phyloP scores from a whole-genome alignment of 2,113 vertebrate genomes.

The Labeo rohita region DNA sequence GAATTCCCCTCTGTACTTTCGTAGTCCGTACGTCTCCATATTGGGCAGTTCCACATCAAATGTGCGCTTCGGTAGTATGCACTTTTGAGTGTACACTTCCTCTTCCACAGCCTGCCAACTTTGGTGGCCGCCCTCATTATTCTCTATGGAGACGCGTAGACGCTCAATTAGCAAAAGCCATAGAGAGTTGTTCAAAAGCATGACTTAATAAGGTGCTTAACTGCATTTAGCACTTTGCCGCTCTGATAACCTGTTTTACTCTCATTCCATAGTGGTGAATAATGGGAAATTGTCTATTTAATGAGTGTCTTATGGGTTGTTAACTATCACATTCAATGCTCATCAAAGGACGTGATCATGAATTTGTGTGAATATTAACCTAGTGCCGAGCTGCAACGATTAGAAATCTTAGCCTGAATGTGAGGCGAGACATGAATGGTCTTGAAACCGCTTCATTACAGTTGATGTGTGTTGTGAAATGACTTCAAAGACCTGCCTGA shows the following conservation, averaged over 20 bases:
- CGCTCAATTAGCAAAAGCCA: constrained; percentile 21
- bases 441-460: neutral
- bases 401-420: constrained; percentile 1
- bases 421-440: neutral
- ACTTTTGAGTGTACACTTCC: constrained; percentile 52
- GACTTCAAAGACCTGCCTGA: neutral
- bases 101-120: constrained; percentile 41
- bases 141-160: constrained; percentile 33
- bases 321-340: constrained; percentile 22
- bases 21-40: neutral
- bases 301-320: constrained; percentile 34
- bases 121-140: constrained; percentile 59
- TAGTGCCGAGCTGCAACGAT: neutral
- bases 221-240: constrained; percentile 14
- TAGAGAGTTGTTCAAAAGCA: constrained; percentile 46
- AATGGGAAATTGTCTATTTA: constrained; percentile 38
- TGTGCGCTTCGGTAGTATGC: constrained; percentile 53
- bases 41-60: neutral
- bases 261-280: constrained; percentile 4
- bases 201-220: constrained; percentile 38
- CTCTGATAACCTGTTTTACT: constrained; percentile 35
- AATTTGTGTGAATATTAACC: constrained; percentile 30
- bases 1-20: neutral
- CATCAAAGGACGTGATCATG: constrained; percentile 22
- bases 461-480: constrained; percentile 15